Conservation (phyloP, 2,888 invertebrate genomes). For the Cheilosia impressa region DNA sequence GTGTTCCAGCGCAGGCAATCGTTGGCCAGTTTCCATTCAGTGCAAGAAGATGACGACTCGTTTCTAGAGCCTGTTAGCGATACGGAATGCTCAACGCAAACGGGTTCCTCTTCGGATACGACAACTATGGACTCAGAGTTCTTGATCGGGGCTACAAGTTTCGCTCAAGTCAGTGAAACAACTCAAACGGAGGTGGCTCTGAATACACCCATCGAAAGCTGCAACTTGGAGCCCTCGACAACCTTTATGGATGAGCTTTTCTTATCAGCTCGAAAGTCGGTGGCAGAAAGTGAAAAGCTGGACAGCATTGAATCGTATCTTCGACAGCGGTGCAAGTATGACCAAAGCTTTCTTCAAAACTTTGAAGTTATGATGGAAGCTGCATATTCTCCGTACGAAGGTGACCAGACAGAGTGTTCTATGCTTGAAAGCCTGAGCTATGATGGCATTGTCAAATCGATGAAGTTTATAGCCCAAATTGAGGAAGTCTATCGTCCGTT, state of each 20-base stretch:
- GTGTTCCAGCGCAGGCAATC: constrained; percentile 74
- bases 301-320: constrained; percentile 71
- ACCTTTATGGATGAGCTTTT: constrained; percentile 32
- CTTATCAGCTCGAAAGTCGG: constrained; percentile 12
- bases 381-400: constrained; percentile 5
- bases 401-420: not conserved
- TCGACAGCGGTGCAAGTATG: constrained; percentile 77
- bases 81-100: not conserved
- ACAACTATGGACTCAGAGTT: constrained; percentile 14
- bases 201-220: not conserved
- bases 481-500: constrained; percentile 78
- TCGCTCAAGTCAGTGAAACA: not conserved
- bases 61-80: constrained; percentile 26
- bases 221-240: not conserved
- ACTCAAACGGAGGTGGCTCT: not conserved
- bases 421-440: constrained; percentile 67
- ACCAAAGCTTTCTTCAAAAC: constrained; percentile 58
- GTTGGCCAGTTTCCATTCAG: constrained; percentile 78
- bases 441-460: constrained; percentile 79
- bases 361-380: constrained; percentile 34
- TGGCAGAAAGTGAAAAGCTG: not conserved
- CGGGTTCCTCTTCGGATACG: constrained; percentile 4
- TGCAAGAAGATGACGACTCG: constrained; percentile 58
- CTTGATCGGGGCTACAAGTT: not conserved
- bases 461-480: constrained; percentile 78